Base-by-base conservation (phyloP, 2,113 vertebrate genomes). In the Heloderma charlesbogerti region DNA sequence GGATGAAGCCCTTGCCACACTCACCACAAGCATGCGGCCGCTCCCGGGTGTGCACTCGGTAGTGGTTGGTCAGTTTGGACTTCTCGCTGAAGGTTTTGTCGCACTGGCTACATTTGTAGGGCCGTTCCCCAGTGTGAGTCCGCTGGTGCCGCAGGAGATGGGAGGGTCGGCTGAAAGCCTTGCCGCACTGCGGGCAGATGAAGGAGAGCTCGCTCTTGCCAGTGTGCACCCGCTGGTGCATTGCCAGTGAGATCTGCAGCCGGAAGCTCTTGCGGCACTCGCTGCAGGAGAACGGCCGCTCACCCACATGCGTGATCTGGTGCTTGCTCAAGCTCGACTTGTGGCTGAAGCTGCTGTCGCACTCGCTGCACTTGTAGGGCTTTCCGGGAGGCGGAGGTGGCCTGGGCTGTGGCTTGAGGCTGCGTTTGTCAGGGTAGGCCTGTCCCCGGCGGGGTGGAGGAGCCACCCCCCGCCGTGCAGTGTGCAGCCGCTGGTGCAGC, bases 21-120 rank as follows among this genome's bases (percentile, higher is more conserved):
- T 97, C 97, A 6, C 97, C 96, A 82, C 97, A 98, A 93, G 97
- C 97, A 18, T 98, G 97, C 29, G 97, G 97, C 90, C 97, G 96
- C 96, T 98, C 97, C 10, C 97, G 97, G 18, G 97, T 98, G 97
- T 98, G 97, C 91, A 98, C 97, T 87, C 97, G 97, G 96, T 97
- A 98, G 71, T 98, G 97, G 97, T 98, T 98, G 96, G 97, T 98
- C 37, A 98, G 97, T 95, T 98, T 98, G 91, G 96, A 96, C 94
- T 98, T 98, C 96, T 98, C 97, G 82, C 97, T 98, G 97, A 98
- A 98, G 94, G 97, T 98, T 95, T 98, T 98, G 96, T 98, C 97
- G 88, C 97, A 98, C 96, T 98, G 97, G 63, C 97, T 97, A 96
- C 97, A 98, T 94, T 97, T 97, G 94, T 93, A 97, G 91, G 97